phyloP scores from a whole-genome alignment of 2,113 vertebrate species.

The Pantherophis guttatus region DNA sequence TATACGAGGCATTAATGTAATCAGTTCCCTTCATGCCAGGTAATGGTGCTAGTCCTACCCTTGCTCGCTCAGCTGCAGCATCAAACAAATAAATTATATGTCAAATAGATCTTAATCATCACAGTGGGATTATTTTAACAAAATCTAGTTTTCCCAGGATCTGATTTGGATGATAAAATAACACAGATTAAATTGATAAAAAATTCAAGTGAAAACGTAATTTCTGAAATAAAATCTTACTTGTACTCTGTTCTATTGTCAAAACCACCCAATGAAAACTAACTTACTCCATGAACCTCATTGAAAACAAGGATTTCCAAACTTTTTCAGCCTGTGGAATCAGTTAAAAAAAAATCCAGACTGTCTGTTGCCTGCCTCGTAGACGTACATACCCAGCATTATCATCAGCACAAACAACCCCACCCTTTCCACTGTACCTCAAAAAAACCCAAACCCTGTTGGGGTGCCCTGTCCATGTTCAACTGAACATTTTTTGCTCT shows the following conservation, averaged over 20 bases:
- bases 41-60: conserved; percentile 87
- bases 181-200: conserved; percentile 47
- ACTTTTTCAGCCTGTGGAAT: background rate
- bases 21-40: conserved; percentile 93
- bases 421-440: background rate
- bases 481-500: background rate
- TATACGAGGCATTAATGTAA: conserved; percentile 97
- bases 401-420: background rate
- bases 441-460: background rate
- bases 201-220: conserved; percentile 56
- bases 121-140: conserved; percentile 42
- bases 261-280: conserved; percentile 55
- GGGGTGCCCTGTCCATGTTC: background rate
- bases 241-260: conserved; percentile 51
- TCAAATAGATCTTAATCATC: conserved; percentile 35
- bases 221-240: conserved; percentile 57
- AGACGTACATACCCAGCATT: background rate
- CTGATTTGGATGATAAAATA: conserved; percentile 13
- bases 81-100: conserved; percentile 15
- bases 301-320: background rate
- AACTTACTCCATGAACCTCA: conserved; percentile 35
- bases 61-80: conserved; percentile 84
- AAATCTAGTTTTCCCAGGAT: conserved; percentile 49
- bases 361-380: background rate
- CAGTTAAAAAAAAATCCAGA: background rate